These are phyloP conservation scores for Galeruca laticollis DNA, from an alignment of 2,888 invertebrate genomes.

Conservation along the genomic window DNA sequence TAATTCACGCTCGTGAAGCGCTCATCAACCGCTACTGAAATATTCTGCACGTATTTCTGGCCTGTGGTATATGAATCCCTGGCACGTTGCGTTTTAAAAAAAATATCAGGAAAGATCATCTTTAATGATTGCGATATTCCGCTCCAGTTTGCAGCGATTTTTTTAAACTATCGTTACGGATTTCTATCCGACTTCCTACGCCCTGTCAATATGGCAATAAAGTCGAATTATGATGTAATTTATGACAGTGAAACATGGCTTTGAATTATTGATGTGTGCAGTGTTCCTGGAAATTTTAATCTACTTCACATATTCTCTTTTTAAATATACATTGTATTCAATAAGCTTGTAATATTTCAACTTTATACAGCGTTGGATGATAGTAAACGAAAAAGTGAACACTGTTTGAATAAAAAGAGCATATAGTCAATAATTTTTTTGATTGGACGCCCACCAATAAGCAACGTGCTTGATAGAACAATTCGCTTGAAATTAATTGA, in stretches of 20 bases:
- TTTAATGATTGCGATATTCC: background rate
- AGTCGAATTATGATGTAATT: background rate
- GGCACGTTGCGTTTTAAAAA: background rate
- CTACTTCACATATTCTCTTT: background rate
- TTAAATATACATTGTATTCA: no score
- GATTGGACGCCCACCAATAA: no score
- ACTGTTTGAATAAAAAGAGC: no score
- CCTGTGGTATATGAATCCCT: background rate
- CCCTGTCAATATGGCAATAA: background rate
- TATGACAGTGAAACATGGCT: background rate
- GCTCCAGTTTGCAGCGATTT: background rate
- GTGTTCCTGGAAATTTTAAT: background rate
- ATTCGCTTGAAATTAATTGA: no score
- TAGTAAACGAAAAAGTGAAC: no score
- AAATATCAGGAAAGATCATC: background rate
- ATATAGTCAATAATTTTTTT: no score
- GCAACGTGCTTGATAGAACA: no score
- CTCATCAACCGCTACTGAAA: background rate
- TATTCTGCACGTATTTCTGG: background rate
- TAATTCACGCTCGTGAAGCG: no score
- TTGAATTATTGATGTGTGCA: background rate
- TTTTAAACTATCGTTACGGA: background rate
- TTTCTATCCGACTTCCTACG: background rate
- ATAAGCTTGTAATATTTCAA: no score
- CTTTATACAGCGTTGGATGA: no score